Evolutionary conservation across 2,113 vertebrate species (phyloP), one percentile per base, ranked within the genome.

Genomic region (Pangasianodon gigas): DNA sequence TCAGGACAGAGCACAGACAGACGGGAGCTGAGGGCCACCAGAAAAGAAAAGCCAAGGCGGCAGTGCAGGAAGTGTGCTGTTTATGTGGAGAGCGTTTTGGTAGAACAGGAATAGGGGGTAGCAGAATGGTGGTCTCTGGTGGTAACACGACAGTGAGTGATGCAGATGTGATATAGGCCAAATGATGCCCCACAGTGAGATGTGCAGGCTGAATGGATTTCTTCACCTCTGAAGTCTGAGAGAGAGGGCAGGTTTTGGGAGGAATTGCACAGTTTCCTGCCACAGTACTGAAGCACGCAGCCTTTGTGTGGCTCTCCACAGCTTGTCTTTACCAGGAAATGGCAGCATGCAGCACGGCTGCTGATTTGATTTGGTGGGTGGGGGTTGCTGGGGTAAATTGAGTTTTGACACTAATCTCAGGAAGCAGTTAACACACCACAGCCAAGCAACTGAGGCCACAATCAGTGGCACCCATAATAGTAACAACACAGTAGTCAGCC

Each of bases 321-420:
- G 69, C 75, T 69, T n/a, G 10, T 26, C n/a, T 48, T 65, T 32
- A 51, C 74, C 90, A 93, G 92, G 92, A 94, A 94, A 91, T 85
- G 79, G 84, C 87, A 4, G 46, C 84, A 83, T 82, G 90, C 93
- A 93, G 91, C 91, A 92, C 91, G 91, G 69, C 93, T 92, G 77
- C 91, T 94, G 93, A 95, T 94, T 94, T 93, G 92, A 95, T 95
- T 93, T 91, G 93, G 90, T 62, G 51, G 87, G 58, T 91, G 91
- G 91, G 91, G 87, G 90, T 88, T 52, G 44, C 84, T 92, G 92
- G 92, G 93, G 94, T 93, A 92, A 94, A 94, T 93, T 92, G 85
- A 93, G 92, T 93, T 93, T 93, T 85, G 91, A 90, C 91, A 91
- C 93, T 91, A 90, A 90, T 94, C 94, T 93, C 92, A 92, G 94